These are phyloP conservation scores for Anas platyrhynchos DNA, from an alignment of 2,113 vertebrate species.

Conservation along the genomic window DNA sequence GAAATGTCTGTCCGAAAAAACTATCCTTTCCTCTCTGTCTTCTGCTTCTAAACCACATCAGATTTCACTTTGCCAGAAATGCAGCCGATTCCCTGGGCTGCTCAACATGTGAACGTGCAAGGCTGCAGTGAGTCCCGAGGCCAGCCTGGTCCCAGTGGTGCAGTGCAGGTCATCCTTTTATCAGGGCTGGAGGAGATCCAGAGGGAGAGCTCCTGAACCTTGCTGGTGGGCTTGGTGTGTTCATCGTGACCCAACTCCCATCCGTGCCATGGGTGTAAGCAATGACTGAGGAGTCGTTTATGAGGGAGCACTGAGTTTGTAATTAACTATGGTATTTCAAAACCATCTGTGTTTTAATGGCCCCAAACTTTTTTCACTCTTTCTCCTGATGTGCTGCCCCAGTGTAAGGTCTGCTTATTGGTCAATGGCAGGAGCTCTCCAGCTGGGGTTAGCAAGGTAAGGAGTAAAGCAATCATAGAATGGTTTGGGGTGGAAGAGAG, in stretches of 20 bases:
- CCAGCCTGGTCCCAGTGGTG: neutral
- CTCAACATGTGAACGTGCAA: neutral
- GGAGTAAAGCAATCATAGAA: neutral
- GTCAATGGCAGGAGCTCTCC: neutral
- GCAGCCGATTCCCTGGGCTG: neutral
- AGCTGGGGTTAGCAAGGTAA: neutral
- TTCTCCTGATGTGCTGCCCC: neutral
- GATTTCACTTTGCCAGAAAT: neutral
- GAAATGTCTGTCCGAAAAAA: neutral
- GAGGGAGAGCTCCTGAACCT: neutral
- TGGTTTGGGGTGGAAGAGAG: too few species aligned
- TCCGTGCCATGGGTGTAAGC: neutral
- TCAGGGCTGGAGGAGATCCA: neutral
- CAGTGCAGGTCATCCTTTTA: neutral
- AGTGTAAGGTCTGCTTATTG: neutral
- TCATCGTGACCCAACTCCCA: neutral
- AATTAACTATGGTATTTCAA: neutral
- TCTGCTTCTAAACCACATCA: neutral
- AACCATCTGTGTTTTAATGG: neutral
- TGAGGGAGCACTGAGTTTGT: accelerated
- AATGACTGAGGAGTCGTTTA: neutral
- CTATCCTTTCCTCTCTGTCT: neutral
- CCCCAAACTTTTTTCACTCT: neutral
- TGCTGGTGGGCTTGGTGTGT: neutral
- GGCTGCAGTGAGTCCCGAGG: too few species aligned